phyloP scores from a whole-genome alignment of 2,113 vertebrate species.

The Talpa occidentalis region DNA sequence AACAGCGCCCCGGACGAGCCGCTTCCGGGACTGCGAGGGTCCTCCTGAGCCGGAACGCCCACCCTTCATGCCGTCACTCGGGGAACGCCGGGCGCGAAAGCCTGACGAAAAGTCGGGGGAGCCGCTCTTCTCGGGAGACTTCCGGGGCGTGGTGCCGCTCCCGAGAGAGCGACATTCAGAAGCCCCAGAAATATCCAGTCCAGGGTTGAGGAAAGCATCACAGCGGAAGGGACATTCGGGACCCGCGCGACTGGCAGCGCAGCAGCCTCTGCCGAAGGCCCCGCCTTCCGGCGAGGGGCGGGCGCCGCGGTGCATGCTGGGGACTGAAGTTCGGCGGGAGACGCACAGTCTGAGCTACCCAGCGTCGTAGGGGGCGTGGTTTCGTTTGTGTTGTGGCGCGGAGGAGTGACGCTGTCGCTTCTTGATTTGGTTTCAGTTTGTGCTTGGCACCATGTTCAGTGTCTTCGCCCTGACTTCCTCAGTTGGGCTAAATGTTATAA shows the following conservation, averaged over 20 bases:
- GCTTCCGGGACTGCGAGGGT: conserved; percentile 70
- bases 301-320: conserved; percentile 66
- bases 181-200: rapidly evolving
- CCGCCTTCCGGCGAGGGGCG: rapidly evolving
- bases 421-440: background rate
- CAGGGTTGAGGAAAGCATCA: rapidly evolving
- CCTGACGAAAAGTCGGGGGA: background rate
- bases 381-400: rapidly evolving
- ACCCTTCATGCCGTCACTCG: background rate
- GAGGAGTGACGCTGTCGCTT: too few species aligned
- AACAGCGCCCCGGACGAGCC: background rate
- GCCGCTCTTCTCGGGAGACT: background rate
- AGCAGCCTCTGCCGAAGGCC: background rate
- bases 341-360: rapidly evolving
- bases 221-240: background rate
- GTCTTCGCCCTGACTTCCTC: background rate
- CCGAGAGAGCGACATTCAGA: rapidly evolving
- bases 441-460: rapidly evolving
- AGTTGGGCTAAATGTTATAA: background rate
- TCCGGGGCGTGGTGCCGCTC: rapidly evolving
- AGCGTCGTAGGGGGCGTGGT: rapidly evolving
- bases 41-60: conserved; percentile 60
- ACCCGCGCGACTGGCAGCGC: background rate
- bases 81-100: background rate
- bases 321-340: conserved; percentile 60